phyloP scores from a whole-genome alignment of 2,113 vertebrate species.

The Planiliza haematocheilus region DNA sequence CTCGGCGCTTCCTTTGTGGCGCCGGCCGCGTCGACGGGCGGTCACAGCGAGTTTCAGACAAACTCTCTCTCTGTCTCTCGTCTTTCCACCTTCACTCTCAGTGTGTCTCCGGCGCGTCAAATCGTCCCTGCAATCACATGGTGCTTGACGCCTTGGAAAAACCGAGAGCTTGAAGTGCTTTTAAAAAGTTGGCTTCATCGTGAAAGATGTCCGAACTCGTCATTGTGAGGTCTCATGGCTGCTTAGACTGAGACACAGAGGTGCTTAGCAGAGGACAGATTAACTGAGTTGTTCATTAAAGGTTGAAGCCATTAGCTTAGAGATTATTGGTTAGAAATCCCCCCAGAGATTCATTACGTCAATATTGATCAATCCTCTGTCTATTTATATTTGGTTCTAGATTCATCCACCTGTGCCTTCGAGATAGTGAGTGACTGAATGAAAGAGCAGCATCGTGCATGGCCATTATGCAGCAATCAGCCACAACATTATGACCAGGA shows the following conservation, averaged over 20 bases:
- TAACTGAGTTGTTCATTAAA: neutral
- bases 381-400: neutral
- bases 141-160: conserved; percentile 4
- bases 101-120: conserved; percentile 7
- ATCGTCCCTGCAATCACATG: conserved; percentile 17
- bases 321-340: too few species aligned
- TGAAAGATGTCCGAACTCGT: neutral
- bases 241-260: neutral
- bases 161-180: conserved; percentile 3
- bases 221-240: too few species aligned
- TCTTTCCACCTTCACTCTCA: neutral
- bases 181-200: neutral
- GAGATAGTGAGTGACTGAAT: too few species aligned
- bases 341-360: neutral
- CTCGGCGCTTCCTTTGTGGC: conserved; percentile 15
- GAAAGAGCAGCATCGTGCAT: too few species aligned
- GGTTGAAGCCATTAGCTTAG: conserved; percentile 5
- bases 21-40: neutral
- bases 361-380: neutral
- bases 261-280: conserved; percentile 1
- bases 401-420: too few species aligned
- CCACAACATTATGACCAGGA: too few species aligned
- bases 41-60: neutral
- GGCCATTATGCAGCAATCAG: too few species aligned
- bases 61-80: neutral